Base-by-base conservation (phyloP, 2,888 invertebrate species). In the Acronicta alni region DNA sequence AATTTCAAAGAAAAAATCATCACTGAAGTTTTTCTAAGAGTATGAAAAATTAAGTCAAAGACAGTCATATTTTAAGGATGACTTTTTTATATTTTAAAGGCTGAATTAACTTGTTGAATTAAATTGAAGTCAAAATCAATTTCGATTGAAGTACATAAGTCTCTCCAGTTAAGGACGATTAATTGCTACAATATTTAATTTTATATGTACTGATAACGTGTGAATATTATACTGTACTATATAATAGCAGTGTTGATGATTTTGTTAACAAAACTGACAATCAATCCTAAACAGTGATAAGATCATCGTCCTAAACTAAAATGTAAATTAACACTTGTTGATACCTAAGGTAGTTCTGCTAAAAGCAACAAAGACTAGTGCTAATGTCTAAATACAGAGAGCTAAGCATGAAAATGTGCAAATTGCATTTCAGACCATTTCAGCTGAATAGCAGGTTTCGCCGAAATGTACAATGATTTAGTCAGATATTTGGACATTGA, bases 1-100 rank as follows among this genome's bases (percentile, higher is more conserved):
- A 67, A 48, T 20, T 14, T 26, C 38, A 39, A 47, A 20, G 39
- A 35, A 10, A 26, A 35, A 35, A n/a, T 35, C n/a, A 35, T 35
- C 35, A n/a, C n/a, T 1, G 6, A n/a, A n/a, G n/a, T 35, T 35
- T 35, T 35, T 6, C n/a, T 35, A 35, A 35, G 6, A 35, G 35
- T 7, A n/a, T n/a, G n/a, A 14, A n/a, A n/a, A n/a, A 35, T n/a
- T 3, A 5, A n/a, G 12, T n/a, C 35, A 35, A n/a, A n/a, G n/a
- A 32, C 0, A 35, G 6, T 35, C 35, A 35, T 2, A 0, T n/a
- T n/a, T 35, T 5, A 5, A 14, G 7, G n/a, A 14, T 35, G 0
- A 35, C 4, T 30, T 30, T n/a, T 12, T n/a, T 0, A n/a, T 35
- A n/a, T 35, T n/a, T 35, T 35, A 35, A 30, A 30, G 10, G 9